These are phyloP conservation scores for Heterohyrax brucei DNA, from an alignment of 2,797 vertebrate species.

Conservation along the genomic window DNA sequence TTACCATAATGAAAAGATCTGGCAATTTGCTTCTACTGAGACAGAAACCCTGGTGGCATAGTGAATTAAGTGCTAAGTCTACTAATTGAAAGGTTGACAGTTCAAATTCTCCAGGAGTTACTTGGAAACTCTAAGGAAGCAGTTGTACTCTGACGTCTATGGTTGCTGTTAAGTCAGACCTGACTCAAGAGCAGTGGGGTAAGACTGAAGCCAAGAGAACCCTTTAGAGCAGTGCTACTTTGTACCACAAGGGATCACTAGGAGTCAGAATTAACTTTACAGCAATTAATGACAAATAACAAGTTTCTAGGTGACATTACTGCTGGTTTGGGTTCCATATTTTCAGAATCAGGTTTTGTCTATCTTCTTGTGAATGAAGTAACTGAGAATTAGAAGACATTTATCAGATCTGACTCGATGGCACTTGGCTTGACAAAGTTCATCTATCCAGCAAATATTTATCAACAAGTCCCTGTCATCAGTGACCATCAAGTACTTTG, in stretches of 20 bases:
- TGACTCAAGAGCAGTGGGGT: too few species aligned
- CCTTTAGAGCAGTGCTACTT: neutral
- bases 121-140: too few species aligned
- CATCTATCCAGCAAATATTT: neutral
- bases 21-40: neutral
- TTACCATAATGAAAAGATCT: neutral
- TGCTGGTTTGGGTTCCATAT: neutral
- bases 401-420: too few species aligned
- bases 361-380: neutral
- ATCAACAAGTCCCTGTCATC: neutral
- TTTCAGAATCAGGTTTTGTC: neutral
- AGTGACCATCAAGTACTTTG: neutral
- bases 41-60: neutral
- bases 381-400: neutral
- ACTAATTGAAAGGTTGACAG: too few species aligned
- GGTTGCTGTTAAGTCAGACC: too few species aligned
- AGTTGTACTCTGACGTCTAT: too few species aligned
- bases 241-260: neutral
- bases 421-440: too few species aligned
- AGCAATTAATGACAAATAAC: neutral
- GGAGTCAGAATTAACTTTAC: neutral
- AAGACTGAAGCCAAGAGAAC: neutral
- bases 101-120: too few species aligned
- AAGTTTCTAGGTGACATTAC: neutral
- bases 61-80: too few species aligned